Evolutionary conservation across 2,797 vertebrate genomes (phyloP).

Genomic region (Darevskia nairensis): DNA sequence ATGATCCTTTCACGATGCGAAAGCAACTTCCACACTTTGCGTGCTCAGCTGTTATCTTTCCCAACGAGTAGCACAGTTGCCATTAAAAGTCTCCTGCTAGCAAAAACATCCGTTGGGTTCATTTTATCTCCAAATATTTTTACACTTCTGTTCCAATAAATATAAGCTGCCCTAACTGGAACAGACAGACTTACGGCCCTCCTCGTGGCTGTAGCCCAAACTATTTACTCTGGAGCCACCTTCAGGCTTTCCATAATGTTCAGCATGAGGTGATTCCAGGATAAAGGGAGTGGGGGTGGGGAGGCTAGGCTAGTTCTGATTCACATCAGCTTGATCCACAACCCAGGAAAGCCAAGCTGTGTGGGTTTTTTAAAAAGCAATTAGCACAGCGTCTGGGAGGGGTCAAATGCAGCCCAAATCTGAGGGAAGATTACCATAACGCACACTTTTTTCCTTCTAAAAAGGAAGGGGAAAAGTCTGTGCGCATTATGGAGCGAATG

Average conservation of each 20-base stretch:
- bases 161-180: constrained; percentile 60
- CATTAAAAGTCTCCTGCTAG: constrained; percentile 64
- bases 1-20: constrained; percentile 54
- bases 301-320: too few species aligned
- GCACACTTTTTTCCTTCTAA: too few species aligned
- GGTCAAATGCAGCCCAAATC: neutral
- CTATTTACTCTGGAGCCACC: neutral
- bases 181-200: constrained; percentile 23
- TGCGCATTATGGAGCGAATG: too few species aligned
- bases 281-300: neutral
- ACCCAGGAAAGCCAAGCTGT: neutral
- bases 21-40: constrained; percentile 55
- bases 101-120: constrained; percentile 75
- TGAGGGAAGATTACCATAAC: neutral
- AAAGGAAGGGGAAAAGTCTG: too few species aligned
- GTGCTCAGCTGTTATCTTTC: constrained; percentile 76
- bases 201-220: neutral
- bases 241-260: neutral
- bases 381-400: neutral
- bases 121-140: constrained; percentile 75
- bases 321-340: neutral
- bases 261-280: neutral
- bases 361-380: neutral
- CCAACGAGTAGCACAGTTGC: constrained; percentile 68
- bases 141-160: constrained; percentile 71